A percentile compares a stretch with the other conserved stretches of the same genome.
These are phyloP conservation scores for Norana najaformis DNA, from an alignment of 2,888 invertebrate genomes.

Conservation along the genomic window DNA sequence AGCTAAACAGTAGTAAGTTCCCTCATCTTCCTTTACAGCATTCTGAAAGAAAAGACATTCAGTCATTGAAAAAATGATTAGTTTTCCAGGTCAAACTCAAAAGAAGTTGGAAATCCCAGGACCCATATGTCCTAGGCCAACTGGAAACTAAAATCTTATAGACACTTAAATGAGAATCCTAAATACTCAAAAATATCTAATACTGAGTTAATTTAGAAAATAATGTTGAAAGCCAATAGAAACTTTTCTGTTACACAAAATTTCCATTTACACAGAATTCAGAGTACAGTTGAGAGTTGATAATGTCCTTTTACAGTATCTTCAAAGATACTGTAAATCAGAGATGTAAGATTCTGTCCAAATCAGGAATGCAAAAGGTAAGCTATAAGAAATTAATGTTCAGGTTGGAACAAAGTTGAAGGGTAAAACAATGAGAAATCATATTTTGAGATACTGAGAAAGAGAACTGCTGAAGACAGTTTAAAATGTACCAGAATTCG, in stretches of 20 bases:
- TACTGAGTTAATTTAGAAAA: too few relatives aligned
- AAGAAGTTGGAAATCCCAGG: too few relatives aligned
- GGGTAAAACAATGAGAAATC: not conserved
- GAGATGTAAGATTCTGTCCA: not conserved
- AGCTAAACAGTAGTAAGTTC: conserved; percentile 92
- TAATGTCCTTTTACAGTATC: not conserved
- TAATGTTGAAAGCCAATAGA: not conserved
- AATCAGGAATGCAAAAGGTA: not conserved
- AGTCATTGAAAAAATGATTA: not conserved
- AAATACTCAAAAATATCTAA: too few relatives aligned
- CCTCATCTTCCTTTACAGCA: conserved; percentile 73
- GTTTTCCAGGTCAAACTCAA: not conserved
- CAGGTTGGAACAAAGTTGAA: not conserved
- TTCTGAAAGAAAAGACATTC: conserved; percentile 33
- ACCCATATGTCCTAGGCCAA: too few relatives aligned
- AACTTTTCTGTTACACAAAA: not conserved
- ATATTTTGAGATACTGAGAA: not conserved
- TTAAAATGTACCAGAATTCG: conserved; percentile 27
- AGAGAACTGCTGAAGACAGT: not conserved
- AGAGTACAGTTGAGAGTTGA: not conserved
- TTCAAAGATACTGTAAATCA: too few relatives aligned
- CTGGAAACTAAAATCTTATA: too few relatives aligned
- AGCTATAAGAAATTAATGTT: not conserved
- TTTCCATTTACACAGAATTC: not conserved
- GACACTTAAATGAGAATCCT: too few relatives aligned